Conservation (phyloP, 2,113 vertebrate genomes). For the Zapornia atra region DNA sequence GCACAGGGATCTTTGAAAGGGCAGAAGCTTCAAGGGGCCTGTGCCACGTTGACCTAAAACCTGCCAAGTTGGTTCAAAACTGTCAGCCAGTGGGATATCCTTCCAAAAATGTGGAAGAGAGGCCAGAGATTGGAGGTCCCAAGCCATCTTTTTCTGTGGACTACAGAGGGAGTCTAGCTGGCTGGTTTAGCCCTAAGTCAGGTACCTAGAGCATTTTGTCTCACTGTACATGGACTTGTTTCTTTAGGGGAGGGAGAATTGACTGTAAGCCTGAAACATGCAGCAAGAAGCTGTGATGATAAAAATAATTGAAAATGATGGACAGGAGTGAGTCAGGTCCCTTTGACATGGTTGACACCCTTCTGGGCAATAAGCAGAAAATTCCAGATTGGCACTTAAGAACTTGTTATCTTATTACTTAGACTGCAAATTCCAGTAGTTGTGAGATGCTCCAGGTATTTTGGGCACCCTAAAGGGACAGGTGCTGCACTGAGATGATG, state of each 20-base stretch:
- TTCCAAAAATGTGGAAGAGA: neutral
- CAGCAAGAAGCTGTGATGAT: neutral
- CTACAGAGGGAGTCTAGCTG: neutral
- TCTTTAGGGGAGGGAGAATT: neutral
- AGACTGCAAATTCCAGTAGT: neutral
- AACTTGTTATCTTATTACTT: neutral
- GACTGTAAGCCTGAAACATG: neutral
- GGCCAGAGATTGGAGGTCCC: neutral
- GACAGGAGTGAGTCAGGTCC: neutral
- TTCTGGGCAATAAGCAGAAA: neutral
- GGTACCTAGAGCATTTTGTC: neutral
- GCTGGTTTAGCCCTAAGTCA: neutral
- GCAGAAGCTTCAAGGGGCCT: neutral
- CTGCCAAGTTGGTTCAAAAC: neutral
- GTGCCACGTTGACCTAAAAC: rapidly evolving
- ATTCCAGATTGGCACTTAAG: neutral
- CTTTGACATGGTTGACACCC: rapidly evolving
- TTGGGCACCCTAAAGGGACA: neutral
- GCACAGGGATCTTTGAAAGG: neutral
- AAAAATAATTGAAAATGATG: neutral
- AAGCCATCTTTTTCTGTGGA: neutral
- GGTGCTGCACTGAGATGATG: neutral
- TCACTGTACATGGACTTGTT: neutral
- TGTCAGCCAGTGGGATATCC: neutral
- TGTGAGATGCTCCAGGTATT: neutral